These are phyloP conservation scores for Hemithea aestivaria DNA, from an alignment of 2,888 invertebrate genomes.

Conservation along the genomic window DNA sequence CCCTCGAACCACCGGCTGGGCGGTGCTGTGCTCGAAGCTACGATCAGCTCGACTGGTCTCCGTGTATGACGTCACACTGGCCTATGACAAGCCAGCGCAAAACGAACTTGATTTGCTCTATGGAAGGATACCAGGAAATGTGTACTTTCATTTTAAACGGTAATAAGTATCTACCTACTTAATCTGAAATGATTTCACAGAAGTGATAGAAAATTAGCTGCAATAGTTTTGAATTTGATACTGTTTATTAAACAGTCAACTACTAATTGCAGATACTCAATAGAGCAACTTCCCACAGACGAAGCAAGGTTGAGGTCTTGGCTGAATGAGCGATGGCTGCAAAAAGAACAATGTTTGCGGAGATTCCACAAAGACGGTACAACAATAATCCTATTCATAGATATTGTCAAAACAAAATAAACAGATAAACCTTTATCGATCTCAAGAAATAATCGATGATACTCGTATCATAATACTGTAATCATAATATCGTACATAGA, in stretches of 20 bases:
- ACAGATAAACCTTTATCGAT: too few species aligned
- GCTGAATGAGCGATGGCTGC: slow-evolving; percentile 82
- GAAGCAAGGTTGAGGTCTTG: slow-evolving; percentile 80
- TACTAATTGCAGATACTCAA: slow-evolving; percentile 73
- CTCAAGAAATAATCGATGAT: too few species aligned
- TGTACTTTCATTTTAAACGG: slow-evolving; percentile 87
- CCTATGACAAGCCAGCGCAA: slow-evolving; percentile 88
- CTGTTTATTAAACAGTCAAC: too few species aligned
- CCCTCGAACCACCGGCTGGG: slow-evolving; percentile 91
- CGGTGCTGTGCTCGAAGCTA: slow-evolving; percentile 78
- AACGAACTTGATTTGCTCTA: slow-evolving; percentile 84
- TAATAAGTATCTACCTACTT: too few species aligned
- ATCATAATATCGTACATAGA: too few species aligned
- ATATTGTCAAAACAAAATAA: too few species aligned
- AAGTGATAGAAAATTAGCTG: too few species aligned
- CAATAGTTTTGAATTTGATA: too few species aligned
- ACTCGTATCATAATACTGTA: too few species aligned
- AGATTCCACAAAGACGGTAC: slow-evolving; percentile 79
- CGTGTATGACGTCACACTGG: slow-evolving; percentile 92
- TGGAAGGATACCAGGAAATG: slow-evolving; percentile 85
- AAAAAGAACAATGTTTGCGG: slow-evolving; percentile 81
- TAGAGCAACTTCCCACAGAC: slow-evolving; percentile 77
- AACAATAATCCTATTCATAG: neutral
- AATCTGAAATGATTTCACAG: neutral
- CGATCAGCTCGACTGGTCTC: slow-evolving; percentile 82